Conservation (phyloP, 2,797 vertebrate genomes). For the Brotula barbata region DNA sequence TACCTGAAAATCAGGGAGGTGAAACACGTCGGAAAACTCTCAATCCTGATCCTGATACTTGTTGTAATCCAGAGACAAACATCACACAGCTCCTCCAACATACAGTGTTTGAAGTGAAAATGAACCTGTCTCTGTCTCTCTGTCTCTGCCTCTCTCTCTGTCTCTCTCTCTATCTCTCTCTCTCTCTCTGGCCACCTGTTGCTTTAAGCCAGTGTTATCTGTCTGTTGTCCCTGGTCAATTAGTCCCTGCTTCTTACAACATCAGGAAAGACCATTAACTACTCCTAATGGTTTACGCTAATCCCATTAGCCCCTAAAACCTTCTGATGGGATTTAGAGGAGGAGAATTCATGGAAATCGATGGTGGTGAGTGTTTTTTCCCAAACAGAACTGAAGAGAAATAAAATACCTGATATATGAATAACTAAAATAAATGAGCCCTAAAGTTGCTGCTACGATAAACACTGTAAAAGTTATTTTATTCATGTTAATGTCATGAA, state of each 20-base stretch:
- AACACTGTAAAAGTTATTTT: too few species aligned
- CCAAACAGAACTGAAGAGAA: too few species aligned
- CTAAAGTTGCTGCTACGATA: too few species aligned
- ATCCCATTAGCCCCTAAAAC: conserved; percentile 72
- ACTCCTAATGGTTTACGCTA: conserved; percentile 65
- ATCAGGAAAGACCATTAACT: conserved; percentile 76
- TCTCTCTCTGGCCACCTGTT: conserved; percentile 20
- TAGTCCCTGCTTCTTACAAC: conserved; percentile 71
- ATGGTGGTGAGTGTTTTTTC: too few species aligned
- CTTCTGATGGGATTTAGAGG: conserved; percentile 60
- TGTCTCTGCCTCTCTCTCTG: conserved; percentile 5
- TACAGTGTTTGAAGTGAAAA: conserved; percentile 45
- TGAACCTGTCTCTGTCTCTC: conserved; percentile 9
- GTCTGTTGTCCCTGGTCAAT: conserved; percentile 45
- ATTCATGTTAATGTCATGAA: too few species aligned
- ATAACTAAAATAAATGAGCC: not conserved
- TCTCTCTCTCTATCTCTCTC: conserved; percentile 5
- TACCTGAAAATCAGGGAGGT: conserved; percentile 28
- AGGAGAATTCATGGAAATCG: conserved; percentile 40
- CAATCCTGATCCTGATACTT: not conserved
- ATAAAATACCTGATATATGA: not conserved
- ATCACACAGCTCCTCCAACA: conserved; percentile 20
- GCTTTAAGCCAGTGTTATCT: conserved; percentile 29
- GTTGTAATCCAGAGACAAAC: conserved; percentile 6
- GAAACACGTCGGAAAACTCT: not conserved